Evolutionary conservation across 2,888 invertebrate genomes (phyloP).

Genomic region (Chalcis sispes): DNA sequence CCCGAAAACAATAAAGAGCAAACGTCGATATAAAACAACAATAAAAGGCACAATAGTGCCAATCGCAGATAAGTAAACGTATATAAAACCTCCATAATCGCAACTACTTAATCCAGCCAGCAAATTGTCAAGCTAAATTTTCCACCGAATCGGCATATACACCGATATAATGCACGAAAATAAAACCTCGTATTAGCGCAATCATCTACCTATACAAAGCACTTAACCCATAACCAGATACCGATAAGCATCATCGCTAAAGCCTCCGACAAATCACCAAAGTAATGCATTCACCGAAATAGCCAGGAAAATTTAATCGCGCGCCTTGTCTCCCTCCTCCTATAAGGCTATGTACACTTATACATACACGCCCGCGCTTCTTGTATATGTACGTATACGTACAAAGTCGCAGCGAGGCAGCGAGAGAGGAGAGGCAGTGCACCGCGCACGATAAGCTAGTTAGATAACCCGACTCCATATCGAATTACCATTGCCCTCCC

Average conservation of each 20-base stretch:
- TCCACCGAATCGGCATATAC: not conserved
- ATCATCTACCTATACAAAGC: not conserved
- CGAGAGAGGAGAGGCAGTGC: too few species aligned
- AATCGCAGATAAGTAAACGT: not conserved
- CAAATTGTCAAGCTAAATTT: constrained; percentile 17
- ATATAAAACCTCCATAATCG: too few species aligned
- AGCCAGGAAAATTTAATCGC: constrained; percentile 15
- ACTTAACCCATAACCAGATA: constrained; percentile 23
- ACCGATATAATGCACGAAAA: not conserved
- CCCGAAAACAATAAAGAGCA: not conserved
- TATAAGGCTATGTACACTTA: too few species aligned
- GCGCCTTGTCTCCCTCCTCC: not conserved
- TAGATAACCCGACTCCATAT: constrained; percentile 18
- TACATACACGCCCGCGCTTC: not conserved
- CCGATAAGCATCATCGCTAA: constrained; percentile 32
- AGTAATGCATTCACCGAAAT: constrained; percentile 35
- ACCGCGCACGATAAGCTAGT: constrained; percentile 16
- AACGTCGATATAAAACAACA: not conserved
- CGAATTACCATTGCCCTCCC: not conserved
- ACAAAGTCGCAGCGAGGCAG: constrained; percentile 1
- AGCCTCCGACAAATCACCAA: constrained; percentile 43
- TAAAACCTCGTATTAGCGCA: constrained; percentile 33
- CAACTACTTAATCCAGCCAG: constrained; percentile 8
- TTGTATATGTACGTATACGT: too few species aligned
- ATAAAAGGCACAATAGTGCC: not conserved